Evolutionary conservation across 2,888 invertebrate genomes (phyloP), one percentile per base, ranked within the genome.

Genomic region (Apamea sordens): DNA sequence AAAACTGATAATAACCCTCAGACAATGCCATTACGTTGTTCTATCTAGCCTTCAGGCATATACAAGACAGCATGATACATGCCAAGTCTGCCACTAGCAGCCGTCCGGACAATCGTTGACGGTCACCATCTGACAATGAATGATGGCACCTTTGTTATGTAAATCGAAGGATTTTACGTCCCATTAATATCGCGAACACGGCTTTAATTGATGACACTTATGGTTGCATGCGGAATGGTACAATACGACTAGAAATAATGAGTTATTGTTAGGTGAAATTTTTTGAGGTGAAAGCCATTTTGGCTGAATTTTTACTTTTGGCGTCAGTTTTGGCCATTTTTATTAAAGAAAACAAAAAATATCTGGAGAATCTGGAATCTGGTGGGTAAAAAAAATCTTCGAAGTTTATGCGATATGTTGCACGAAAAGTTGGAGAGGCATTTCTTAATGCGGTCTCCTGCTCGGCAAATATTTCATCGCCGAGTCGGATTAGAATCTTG

Each of bases 111-210:
- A 85, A 87, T 87, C 77, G 80, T 32, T 77, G 85, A 61, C 88
- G 80, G 83, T 76, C 82, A 76, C 76, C 76, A 77, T 44, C 73
- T 71, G 69, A 84, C 83, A 80, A 77, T 74, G 80, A 85, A 73
- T 82, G 69, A 76, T 85, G 81, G 73, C 59, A 80, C 56, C 90
- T 90, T 95, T 94, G 93, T 94, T 91, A 94, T 94, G 93, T 92
- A 93, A 93, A 94, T 94, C 84, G 72, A 88, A 89, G 90, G 91
- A 94, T 94, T 94, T 93, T 90, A 92, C 88, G 92, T 91, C 79
- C 90, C 93, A 94, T 94, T 94, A 91, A 91, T 86, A 86, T 80
- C 73, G 89, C 89, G 80, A 89, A 89, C 90, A 86, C 89, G 92
- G 92, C 93, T 94, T 85, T 93, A 92, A 94, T 93, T 87, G 89